These are phyloP conservation scores for Oithona nana DNA, from an alignment of 2,888 invertebrate genomes.

Conservation along the genomic window DNA sequence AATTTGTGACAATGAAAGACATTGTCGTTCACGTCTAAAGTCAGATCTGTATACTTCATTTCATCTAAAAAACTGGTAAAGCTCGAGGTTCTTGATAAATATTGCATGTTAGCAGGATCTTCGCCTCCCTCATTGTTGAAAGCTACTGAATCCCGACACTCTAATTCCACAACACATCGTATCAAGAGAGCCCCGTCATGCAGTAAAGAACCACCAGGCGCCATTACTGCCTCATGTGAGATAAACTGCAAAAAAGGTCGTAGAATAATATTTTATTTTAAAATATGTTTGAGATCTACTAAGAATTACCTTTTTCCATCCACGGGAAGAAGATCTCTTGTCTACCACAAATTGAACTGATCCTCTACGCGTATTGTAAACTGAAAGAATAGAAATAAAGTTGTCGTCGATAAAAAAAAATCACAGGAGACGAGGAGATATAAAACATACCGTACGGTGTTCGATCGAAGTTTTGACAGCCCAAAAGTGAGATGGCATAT, in stretches of 20 bases:
- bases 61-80: background rate
- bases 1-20: conserved; percentile 3
- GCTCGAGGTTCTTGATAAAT: background rate
- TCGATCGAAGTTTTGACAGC: background rate
- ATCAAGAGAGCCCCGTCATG: background rate
- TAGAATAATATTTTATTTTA: too few relatives aligned
- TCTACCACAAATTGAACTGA: conserved; percentile 1
- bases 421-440: too few relatives aligned
- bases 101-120: background rate
- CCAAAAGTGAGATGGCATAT: background rate
- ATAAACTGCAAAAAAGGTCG: too few relatives aligned
- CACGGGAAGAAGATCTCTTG: background rate
- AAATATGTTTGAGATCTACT: too few relatives aligned
- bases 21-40: background rate
- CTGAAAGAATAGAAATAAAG: too few relatives aligned
- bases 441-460: background rate
- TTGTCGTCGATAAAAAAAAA: too few relatives aligned
- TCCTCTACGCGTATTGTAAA: background rate
- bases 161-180: background rate
- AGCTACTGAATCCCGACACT: background rate
- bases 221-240: background rate
- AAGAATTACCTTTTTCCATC: conserved; percentile 7
- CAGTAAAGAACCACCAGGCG: background rate
- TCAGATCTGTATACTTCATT: conserved; percentile 1
- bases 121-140: background rate